A percentile compares a stretch with the other conserved stretches of the same genome.
Evolutionary conservation across 2,797 vertebrate genomes (phyloP).

Genomic region (Pseudopleuronectes americanus): DNA sequence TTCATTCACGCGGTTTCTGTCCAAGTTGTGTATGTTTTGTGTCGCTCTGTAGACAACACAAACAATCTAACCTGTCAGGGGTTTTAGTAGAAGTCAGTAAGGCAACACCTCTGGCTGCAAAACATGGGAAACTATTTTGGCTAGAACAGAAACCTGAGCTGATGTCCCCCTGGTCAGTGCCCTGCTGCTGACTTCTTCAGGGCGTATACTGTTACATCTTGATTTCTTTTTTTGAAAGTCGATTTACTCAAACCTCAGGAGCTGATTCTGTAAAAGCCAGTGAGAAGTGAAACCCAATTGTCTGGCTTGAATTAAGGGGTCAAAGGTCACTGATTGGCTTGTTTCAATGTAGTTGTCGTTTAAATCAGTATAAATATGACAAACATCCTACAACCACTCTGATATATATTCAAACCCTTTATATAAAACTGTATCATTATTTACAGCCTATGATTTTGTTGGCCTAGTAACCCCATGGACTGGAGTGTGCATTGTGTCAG

Average conservation of each 20-base stretch:
- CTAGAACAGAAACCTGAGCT: conserved; percentile 55
- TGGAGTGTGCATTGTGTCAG: conserved; percentile 28
- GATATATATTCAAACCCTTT: neutral
- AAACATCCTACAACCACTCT: neutral
- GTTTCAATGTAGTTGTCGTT: neutral
- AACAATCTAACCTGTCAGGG: conserved; percentile 1
- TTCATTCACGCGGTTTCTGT: neutral
- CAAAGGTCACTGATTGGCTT: conserved; percentile 3
- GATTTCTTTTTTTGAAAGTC: too few species aligned
- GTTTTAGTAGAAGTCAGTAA: conserved; percentile 35
- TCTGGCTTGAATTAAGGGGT: neutral
- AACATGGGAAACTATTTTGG: conserved; percentile 64
- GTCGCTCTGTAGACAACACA: conserved; percentile 27
- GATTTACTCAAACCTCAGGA: neutral
- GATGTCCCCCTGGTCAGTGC: conserved; percentile 32
- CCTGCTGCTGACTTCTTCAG: neutral
- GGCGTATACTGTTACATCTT: neutral
- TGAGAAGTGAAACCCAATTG: neutral
- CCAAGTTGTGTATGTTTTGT: too few species aligned
- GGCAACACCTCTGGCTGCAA: conserved; percentile 32
- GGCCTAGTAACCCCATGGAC: neutral
- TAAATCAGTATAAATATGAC: neutral
- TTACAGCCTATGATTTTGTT: neutral
- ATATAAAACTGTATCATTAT: too few species aligned
- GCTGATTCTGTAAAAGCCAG: neutral